A percentile compares a stretch with the other conserved stretches of the same genome.
Conservation (phyloP, 1,140 invertebrate genomes). For the Panulirus ornatus region DNA sequence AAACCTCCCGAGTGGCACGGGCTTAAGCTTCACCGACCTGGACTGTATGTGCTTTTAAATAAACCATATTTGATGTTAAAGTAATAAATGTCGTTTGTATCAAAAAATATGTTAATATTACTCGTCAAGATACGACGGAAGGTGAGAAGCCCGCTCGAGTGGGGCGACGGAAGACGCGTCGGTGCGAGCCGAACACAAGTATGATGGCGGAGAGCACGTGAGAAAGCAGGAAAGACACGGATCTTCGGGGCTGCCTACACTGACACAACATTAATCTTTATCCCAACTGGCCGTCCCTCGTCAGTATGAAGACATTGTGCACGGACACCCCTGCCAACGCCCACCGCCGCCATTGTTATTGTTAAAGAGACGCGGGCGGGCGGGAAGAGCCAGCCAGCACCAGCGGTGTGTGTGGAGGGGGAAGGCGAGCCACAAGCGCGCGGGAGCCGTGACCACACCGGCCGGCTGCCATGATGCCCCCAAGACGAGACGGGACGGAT, state of each 20-base stretch:
- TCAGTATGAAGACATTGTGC: constrained; percentile 57
- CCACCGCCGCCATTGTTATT: constrained; percentile 42
- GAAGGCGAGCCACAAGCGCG: not conserved
- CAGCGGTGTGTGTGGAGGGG: too few species aligned
- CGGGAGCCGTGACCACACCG: not conserved
- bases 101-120: too few species aligned
- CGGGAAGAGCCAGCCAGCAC: not conserved
- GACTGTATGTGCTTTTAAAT: too few species aligned
- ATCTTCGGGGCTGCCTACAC: constrained; percentile 56
- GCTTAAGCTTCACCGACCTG: not conserved
- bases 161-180: not conserved
- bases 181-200: not conserved
- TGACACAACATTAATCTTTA: constrained; percentile 70
- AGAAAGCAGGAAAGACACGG: constrained; percentile 55
- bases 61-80: too few species aligned
- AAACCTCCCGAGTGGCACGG: not conserved
- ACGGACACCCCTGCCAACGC: not conserved
- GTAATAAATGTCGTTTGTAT: too few species aligned
- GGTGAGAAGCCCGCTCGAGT: not conserved
- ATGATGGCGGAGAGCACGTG: constrained; percentile 61
- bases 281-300: constrained; percentile 53
- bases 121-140: not conserved
- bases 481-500: too few species aligned
- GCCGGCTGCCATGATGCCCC: too few species aligned
- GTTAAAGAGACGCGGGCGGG: constrained; percentile 15